Evolutionary conservation across 2,113 vertebrate species (phyloP).

Genomic region (Cathartes aura): DNA sequence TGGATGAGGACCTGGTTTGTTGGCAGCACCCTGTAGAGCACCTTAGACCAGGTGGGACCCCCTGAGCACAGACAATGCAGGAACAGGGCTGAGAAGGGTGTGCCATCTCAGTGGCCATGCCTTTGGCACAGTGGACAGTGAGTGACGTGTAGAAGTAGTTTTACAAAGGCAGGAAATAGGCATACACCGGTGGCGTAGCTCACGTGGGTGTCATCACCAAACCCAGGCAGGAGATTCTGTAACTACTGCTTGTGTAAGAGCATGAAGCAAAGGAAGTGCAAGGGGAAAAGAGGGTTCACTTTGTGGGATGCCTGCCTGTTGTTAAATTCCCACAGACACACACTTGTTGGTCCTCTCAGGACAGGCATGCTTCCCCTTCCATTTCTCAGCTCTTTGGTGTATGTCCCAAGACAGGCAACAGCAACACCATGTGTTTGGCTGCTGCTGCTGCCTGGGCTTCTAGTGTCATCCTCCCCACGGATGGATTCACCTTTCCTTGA

Average conservation of each 20-base stretch:
- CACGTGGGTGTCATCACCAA: background rate
- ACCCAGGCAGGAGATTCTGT: background rate
- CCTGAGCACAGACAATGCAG: background rate
- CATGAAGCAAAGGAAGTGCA: background rate
- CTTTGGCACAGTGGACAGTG: background rate
- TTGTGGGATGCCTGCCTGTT: background rate
- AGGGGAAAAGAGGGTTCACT: background rate
- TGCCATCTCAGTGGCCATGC: background rate
- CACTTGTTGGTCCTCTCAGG: background rate
- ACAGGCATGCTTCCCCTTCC: background rate
- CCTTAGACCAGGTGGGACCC: background rate
- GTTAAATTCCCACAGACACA: background rate
- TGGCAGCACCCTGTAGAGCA: background rate
- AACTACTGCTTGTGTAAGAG: background rate
- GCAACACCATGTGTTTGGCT: background rate
- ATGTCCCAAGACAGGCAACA: background rate
- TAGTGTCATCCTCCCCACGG: background rate
- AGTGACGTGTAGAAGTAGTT: rapidly evolving
- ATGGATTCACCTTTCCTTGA: background rate
- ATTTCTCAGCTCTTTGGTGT: background rate
- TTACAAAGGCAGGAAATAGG: background rate
- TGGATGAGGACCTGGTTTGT: background rate
- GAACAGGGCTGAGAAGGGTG: background rate
- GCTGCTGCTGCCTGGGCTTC: background rate
- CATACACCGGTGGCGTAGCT: background rate